Evolutionary conservation across 2,797 vertebrate species (phyloP).

Genomic region (Allobates femoralis): DNA sequence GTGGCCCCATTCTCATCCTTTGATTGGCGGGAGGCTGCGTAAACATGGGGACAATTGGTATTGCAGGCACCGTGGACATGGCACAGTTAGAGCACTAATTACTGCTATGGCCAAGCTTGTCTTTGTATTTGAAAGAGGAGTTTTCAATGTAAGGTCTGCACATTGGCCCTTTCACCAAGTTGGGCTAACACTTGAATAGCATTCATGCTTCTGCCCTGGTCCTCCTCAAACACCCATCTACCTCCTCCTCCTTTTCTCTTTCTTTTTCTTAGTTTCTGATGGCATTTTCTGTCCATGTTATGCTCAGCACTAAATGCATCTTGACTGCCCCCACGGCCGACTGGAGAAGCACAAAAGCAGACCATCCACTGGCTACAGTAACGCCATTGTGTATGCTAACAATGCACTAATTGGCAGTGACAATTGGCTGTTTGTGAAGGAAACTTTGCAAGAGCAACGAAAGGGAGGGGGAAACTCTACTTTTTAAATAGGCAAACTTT

Average conservation of each 20-base stretch:
- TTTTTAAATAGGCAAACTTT: conserved; percentile 81
- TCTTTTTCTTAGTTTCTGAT: conserved; percentile 83
- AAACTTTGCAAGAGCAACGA: conserved; percentile 65
- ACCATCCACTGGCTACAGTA: conserved; percentile 87
- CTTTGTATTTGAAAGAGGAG: conserved; percentile 75
- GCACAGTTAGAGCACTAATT: conserved; percentile 81
- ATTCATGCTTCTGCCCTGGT: conserved; percentile 55
- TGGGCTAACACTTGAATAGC: conserved; percentile 74
- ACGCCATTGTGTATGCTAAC: conserved; percentile 89
- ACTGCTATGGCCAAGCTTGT: conserved; percentile 74
- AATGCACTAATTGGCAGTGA: conserved; percentile 96
- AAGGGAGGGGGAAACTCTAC: conserved; percentile 77
- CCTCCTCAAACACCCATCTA: conserved; percentile 37
- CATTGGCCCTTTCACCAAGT: conserved; percentile 77
- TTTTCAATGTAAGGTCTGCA: conserved; percentile 72
- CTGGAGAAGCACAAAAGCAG: conserved; percentile 92
- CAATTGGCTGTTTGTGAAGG: conserved; percentile 81
- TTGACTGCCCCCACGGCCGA: conserved; percentile 92
- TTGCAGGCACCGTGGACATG: conserved; percentile 71
- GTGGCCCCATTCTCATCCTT: neutral
- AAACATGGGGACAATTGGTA: conserved; percentile 71
- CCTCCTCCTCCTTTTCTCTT: conserved; percentile 65
- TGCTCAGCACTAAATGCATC: conserved; percentile 90
- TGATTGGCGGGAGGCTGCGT: conserved; percentile 64
- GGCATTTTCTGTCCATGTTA: conserved; percentile 89